phyloP scores from a whole-genome alignment of 2,797 vertebrate species.

The Vireo griseus region DNA sequence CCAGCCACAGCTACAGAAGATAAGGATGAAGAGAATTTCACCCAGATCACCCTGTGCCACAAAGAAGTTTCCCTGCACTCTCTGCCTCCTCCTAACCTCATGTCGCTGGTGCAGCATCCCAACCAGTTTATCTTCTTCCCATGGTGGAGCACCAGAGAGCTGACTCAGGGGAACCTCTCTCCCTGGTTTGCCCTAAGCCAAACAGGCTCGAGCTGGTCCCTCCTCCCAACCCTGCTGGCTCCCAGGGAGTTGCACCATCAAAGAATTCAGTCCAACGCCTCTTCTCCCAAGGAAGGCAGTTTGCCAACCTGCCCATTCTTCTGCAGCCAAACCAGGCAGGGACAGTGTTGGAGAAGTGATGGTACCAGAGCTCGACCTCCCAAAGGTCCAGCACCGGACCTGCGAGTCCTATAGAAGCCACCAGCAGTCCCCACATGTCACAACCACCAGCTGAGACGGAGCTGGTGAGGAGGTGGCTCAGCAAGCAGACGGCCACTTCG shows the following conservation, averaged over 20 bases:
- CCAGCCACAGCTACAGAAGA: neutral
- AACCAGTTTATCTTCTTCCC: constrained; percentile 57
- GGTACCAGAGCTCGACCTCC: neutral
- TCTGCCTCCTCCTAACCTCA: neutral
- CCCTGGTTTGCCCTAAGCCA: neutral
- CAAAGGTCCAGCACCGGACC: neutral
- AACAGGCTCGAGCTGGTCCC: neutral
- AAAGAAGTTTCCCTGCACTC: neutral
- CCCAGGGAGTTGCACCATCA: neutral
- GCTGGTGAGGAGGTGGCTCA: neutral
- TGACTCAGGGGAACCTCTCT: constrained; percentile 40
- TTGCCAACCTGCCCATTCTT: neutral
- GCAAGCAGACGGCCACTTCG: rapidly evolving
- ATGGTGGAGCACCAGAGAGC: neutral
- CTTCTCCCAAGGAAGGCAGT: neutral
- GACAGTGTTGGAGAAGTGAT: rapidly evolving
- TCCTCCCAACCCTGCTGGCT: neutral
- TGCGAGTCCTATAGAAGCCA: neutral
- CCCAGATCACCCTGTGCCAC: neutral
- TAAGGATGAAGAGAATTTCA: neutral
- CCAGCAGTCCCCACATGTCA: neutral
- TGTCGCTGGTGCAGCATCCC: neutral
- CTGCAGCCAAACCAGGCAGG: rapidly evolving
- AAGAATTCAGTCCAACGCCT: neutral
- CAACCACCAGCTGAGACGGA: neutral